These are phyloP conservation scores for Ctenopoma kingsleyae DNA, from an alignment of 2,797 vertebrate species.

Conservation along the genomic window DNA sequence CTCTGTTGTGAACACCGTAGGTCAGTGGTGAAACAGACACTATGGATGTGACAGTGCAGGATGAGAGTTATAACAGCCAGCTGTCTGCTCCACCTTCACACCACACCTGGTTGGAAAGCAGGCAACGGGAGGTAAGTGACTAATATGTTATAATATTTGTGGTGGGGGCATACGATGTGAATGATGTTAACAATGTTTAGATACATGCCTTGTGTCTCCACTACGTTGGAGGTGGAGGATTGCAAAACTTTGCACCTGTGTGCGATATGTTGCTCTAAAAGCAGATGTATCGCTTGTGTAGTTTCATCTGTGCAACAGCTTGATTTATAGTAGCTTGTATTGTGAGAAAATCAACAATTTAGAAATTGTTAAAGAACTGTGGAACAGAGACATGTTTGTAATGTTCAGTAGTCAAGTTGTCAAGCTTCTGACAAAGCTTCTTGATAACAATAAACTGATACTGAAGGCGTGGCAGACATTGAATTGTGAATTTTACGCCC, in stretches of 20 bases:
- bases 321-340: slow-evolving; percentile 35
- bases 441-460: slow-evolving; percentile 39
- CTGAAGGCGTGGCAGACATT: slow-evolving; percentile 38
- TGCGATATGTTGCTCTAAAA: slow-evolving; percentile 19
- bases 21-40: slow-evolving; percentile 12
- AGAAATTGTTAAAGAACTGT: not conserved
- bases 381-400: slow-evolving; percentile 32
- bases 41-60: slow-evolving; percentile 73
- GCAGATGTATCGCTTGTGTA: slow-evolving; percentile 42
- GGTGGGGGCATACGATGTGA: slow-evolving; percentile 18
- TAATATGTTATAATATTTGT: slow-evolving; percentile 29
- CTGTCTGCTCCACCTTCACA: slow-evolving; percentile 52
- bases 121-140: slow-evolving; percentile 80
- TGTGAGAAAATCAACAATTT: slow-evolving; percentile 23
- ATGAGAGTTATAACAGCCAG: slow-evolving; percentile 61
- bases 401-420: slow-evolving; percentile 8
- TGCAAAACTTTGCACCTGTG: slow-evolving; percentile 32
- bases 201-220: slow-evolving; percentile 1
- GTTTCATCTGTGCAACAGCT: slow-evolving; percentile 12
- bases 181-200: slow-evolving; percentile 30
- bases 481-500: slow-evolving; percentile 27
- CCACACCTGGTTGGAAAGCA: slow-evolving; percentile 86
- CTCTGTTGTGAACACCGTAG: slow-evolving; percentile 51
- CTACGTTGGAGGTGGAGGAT: slow-evolving; percentile 9
- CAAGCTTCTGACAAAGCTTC: slow-evolving; percentile 14